A percentile compares a stretch with the other conserved stretches of the same genome.
phyloP scores from a whole-genome alignment of 2,797 vertebrate species.

The Vipera ursinii region DNA sequence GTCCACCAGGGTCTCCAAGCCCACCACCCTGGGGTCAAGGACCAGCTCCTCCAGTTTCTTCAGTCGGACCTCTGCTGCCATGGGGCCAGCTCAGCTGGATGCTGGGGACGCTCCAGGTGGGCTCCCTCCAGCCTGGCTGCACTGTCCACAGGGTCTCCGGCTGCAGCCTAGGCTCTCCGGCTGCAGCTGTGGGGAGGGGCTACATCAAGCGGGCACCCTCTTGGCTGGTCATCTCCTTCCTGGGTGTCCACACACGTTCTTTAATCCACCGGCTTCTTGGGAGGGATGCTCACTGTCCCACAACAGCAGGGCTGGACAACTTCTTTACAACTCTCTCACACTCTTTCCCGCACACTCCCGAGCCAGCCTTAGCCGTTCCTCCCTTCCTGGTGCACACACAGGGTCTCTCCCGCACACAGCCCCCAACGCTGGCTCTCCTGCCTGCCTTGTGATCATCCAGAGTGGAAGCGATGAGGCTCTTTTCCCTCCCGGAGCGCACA shows the following conservation, averaged over 20 bases:
- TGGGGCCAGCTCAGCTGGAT: neutral
- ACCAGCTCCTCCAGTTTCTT: slow-evolving; percentile 58
- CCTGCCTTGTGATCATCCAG: neutral
- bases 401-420: neutral
- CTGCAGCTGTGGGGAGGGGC: neutral
- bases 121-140: neutral
- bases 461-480: neutral
- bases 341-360: neutral
- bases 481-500: too few relatives aligned
- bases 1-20: slow-evolving; percentile 82
- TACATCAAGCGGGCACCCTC: neutral
- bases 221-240: slow-evolving; percentile 6
- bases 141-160: neutral
- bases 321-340: neutral
- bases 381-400: neutral
- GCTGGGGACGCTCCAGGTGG: neutral
- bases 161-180: neutral
- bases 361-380: neutral
- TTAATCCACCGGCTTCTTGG: neutral
- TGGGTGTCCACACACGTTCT: neutral
- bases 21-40: slow-evolving; percentile 64
- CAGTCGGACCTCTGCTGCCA: slow-evolving; percentile 65
- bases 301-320: too few relatives aligned
- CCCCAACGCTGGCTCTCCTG: neutral
- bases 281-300: neutral